Percentiles rank a stretch among this genome's conserved stretches.
phyloP scores from a whole-genome alignment of 2,888 invertebrate species.

The Drosophila yooni region DNA sequence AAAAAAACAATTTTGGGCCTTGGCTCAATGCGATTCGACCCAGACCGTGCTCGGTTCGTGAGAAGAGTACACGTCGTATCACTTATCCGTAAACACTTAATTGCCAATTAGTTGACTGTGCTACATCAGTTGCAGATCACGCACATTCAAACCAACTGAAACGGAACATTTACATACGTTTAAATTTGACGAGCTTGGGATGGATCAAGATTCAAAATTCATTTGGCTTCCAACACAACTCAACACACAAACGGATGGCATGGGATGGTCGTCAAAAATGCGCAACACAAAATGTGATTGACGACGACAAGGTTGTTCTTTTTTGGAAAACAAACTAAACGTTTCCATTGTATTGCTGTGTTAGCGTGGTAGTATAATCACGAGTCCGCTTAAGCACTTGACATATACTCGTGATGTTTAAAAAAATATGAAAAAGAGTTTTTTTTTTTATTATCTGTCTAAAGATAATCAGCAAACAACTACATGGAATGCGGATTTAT shows the following conservation, averaged over 20 bases:
- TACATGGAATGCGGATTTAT: neutral
- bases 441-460: neutral
- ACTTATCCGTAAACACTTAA: conserved; percentile 46
- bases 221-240: neutral
- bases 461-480: neutral
- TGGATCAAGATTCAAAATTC: conserved; percentile 4
- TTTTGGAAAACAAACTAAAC: neutral
- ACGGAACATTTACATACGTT: conserved; percentile 20
- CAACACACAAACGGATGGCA: neutral
- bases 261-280: neutral
- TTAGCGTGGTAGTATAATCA: neutral
- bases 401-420: neutral
- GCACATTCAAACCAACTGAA: conserved; percentile 36
- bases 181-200: conserved; percentile 6
- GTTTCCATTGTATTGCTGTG: neutral
- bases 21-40: neutral
- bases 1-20: neutral
- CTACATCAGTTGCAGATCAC: conserved; percentile 40
- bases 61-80: conserved; percentile 11
- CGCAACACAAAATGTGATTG: neutral
- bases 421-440: neutral
- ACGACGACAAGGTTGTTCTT: conserved; percentile 1
- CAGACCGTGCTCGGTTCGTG: conserved; percentile 2
- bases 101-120: conserved; percentile 39
- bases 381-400: neutral